These are phyloP conservation scores for Podocnemis expansa DNA, from an alignment of 2,113 vertebrate species.

Conservation along the genomic window DNA sequence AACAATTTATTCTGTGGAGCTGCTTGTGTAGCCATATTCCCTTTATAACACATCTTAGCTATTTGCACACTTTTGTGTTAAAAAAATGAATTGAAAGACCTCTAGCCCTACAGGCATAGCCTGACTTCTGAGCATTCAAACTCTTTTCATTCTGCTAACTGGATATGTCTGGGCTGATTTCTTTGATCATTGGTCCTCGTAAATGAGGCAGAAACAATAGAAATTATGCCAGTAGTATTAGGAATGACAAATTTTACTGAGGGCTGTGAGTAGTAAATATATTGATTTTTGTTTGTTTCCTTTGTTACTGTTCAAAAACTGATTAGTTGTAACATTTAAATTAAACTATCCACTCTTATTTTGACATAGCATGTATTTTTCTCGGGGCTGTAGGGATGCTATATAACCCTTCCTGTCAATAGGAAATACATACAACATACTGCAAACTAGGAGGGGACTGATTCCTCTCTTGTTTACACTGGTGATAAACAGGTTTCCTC, in stretches of 20 bases:
- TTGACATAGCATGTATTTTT: background rate
- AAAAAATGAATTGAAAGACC: background rate
- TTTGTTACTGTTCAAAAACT: background rate
- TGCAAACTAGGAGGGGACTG: background rate
- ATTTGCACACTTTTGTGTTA: background rate
- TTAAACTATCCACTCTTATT: background rate
- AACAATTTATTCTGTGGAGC: background rate
- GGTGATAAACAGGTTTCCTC: background rate
- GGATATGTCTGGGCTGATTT: background rate
- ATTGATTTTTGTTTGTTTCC: slow-evolving; percentile 26
- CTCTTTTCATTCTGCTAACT: rapidly evolving
- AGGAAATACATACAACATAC: background rate
- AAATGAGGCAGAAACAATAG: rapidly evolving
- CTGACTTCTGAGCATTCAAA: background rate
- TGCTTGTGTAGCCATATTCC: background rate
- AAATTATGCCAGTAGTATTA: background rate
- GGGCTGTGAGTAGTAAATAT: background rate
- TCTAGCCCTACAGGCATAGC: background rate
- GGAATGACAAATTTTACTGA: background rate
- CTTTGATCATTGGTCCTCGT: background rate
- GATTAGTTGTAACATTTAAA: background rate
- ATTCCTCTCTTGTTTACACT: background rate
- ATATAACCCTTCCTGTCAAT: background rate
- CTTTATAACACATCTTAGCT: background rate
- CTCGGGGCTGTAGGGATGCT: background rate